Percentiles rank a stretch among this genome's conserved stretches.
Conservation (phyloP, 2,888 invertebrate species). For the Luperina testacea region DNA sequence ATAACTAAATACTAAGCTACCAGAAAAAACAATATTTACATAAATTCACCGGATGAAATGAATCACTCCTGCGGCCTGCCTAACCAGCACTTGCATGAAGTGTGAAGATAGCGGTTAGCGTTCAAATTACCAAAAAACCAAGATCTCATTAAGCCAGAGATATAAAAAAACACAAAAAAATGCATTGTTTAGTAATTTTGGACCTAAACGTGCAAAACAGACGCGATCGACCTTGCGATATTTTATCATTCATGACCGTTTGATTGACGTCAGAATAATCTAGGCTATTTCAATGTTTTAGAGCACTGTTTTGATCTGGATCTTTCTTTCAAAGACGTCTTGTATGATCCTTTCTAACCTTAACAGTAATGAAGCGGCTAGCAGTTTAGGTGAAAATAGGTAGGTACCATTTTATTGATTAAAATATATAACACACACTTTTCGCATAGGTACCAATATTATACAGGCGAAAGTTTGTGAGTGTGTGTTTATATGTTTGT, state of each 20-base stretch:
- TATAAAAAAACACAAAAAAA: neutral
- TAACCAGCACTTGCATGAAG: no score
- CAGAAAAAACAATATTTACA: no score
- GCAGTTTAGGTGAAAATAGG: neutral
- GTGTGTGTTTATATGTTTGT: no score
- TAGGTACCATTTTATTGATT: neutral
- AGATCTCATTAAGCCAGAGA: neutral
- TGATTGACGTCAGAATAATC: conserved; percentile 50
- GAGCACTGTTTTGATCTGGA: neutral
- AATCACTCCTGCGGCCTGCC: no score
- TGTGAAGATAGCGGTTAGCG: no score
- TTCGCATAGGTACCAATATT: no score
- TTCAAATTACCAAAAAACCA: neutral
- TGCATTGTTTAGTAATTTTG: conserved; percentile 37
- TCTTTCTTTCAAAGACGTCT: neutral
- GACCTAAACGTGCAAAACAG: conserved; percentile 19
- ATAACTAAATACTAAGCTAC: no score
- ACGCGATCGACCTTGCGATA: conserved; percentile 60
- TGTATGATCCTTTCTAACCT: neutral
- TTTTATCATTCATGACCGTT: conserved; percentile 61
- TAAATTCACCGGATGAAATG: no score
- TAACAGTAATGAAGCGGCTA: no score
- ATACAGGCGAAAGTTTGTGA: no score
- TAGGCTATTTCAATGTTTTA: conserved; percentile 10
- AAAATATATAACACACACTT: no score